Evolutionary conservation across 1,140 invertebrate genomes (phyloP).

Genomic region (Antheraea mylitta): DNA sequence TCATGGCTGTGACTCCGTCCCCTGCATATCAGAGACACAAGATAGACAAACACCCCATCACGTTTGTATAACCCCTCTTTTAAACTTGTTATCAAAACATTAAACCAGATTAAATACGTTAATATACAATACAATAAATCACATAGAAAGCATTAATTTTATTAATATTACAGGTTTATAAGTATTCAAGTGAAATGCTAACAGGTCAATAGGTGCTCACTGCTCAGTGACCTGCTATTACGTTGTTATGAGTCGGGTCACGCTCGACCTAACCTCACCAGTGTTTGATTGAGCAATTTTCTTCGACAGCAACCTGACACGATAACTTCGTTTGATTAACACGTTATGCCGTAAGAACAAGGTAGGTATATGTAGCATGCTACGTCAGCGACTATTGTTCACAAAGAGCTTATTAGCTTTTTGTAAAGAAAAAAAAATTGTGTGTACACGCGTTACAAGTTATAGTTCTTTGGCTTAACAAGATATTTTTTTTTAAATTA

Average conservation of each 20-base stretch:
- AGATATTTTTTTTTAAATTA: no score
- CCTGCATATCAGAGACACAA: no score
- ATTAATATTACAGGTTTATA: constrained; percentile 34
- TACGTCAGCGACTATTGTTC: neutral
- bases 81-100: neutral
- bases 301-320: constrained; percentile 43
- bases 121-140: neutral
- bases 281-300: constrained; percentile 62
- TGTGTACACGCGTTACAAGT: no score
- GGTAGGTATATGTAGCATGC: neutral
- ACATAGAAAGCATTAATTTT: neutral
- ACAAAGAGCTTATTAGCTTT: no score
- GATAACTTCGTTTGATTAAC: constrained; percentile 58
- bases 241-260: constrained; percentile 52
- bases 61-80: neutral
- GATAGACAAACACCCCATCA: no score
- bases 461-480: no score
- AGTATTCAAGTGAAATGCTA: constrained; percentile 28
- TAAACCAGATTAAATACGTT: neutral
- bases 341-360: constrained; percentile 27
- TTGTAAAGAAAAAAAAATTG: no score
- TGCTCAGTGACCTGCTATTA: constrained; percentile 43
- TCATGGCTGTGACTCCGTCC: no score
- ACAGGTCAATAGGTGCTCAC: constrained; percentile 35
- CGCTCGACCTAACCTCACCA: constrained; percentile 50